Base-by-base conservation (phyloP, 2,797 vertebrate species). In the Harpagifer antarcticus region DNA sequence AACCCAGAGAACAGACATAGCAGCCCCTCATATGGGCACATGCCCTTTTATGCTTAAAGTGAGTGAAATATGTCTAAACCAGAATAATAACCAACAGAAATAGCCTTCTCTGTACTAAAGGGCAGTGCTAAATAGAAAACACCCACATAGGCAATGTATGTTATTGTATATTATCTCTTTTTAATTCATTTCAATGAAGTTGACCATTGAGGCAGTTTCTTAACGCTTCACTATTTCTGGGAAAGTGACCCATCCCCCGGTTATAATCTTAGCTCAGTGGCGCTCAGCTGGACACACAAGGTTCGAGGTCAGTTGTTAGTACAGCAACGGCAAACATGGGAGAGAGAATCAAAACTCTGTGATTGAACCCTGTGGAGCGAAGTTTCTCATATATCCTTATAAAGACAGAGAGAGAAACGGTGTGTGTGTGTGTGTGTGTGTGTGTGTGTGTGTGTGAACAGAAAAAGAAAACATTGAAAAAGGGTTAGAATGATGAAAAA, bases 321-420 rank as follows among this genome's bases (percentile, higher is more conserved):
- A 77, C 69, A 88, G 82, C 76, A 86, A 90, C 55, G 0, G 74
- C 69, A 83, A 88, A 88, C 74, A 86, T 74, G 60, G 58, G 82
- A 75, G 56, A 78, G 17, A 45, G 62, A 89, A 79, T 84, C 75
- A 79, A 86, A 91, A 88, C 76, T 45, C 54, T 73, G 20, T 37
- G 71, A 85, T 84, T 83, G 52, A 69, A 83, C 86, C 86, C 82
- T 69, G 86, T 48, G 62, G 84, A 89, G 66, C 72, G 9, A 45
- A 48, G 56, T 75, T 80, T 81, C 71, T 85, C 40, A 68, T 74
- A 89, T 89, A 81, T 69, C 91, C 92, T 86, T 93, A 92, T 93
- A 92, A 90, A 92, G 90, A 86, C 58, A 84, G 23, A 52, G 23
- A 20, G 37, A 45, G 42, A 48, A 27, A 23, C 0, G 11, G 49